Evolutionary conservation across 2,113 vertebrate species (phyloP).

Genomic region (Lota lota): DNA sequence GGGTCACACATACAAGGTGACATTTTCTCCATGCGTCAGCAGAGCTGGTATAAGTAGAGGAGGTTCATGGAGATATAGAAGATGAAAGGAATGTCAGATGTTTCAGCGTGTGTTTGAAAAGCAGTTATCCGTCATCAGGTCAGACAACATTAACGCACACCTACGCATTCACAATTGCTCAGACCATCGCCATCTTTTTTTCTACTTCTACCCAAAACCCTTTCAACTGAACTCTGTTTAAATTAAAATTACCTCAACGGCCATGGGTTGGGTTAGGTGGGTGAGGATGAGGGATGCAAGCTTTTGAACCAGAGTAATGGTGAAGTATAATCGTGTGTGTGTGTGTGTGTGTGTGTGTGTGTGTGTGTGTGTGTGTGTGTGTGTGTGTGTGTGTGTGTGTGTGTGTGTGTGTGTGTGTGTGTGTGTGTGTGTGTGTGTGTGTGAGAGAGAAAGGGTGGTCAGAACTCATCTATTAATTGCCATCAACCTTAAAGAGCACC

Average conservation of each 20-base stretch:
- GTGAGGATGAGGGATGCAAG: conserved; percentile 39
- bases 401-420: conserved; percentile 19
- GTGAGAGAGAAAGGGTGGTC: conserved; percentile 28
- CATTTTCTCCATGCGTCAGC: conserved; percentile 13
- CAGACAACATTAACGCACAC: conserved; percentile 41
- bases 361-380: conserved; percentile 18
- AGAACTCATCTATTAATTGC: conserved; percentile 59
- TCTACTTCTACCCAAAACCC: conserved; percentile 44
- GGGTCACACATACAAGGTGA: conserved; percentile 26
- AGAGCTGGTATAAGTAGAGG: conserved; percentile 20
- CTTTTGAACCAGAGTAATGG: conserved; percentile 67
- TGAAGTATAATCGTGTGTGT: conserved; percentile 56
- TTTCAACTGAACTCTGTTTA: conserved; percentile 64
- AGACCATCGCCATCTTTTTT: conserved; percentile 15
- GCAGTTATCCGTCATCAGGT: conserved; percentile 69
- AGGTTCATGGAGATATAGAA: conserved; percentile 38
- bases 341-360: conserved; percentile 20
- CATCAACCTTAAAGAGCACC: conserved; percentile 61
- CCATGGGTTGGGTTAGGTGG: conserved; percentile 41
- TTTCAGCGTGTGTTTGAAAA: conserved; percentile 50
- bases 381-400: conserved; percentile 21
- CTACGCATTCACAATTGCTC: conserved; percentile 29
- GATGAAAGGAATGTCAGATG: conserved; percentile 59
- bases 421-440: conserved; percentile 21
- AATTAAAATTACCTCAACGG: conserved; percentile 64